These are phyloP conservation scores for Brachylomia viminalis DNA, from an alignment of 2,888 invertebrate species.

Conservation along the genomic window DNA sequence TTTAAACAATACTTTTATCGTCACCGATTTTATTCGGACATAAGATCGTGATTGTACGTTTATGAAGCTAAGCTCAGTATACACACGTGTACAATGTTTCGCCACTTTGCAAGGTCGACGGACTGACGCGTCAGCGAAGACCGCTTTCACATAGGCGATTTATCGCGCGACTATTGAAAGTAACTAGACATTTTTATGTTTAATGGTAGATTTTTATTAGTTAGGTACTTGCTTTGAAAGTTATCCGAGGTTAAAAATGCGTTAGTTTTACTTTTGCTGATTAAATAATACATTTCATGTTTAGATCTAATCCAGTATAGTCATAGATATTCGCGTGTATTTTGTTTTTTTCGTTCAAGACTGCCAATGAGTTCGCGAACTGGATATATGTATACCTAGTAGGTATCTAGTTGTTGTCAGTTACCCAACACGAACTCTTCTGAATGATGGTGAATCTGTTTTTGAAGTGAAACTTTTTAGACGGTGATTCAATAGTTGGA, in stretches of 20 bases:
- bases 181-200: conserved; percentile 7
- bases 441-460: too few relatives aligned
- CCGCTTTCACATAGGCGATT: conserved; percentile 41
- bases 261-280: not conserved
- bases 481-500: too few relatives aligned
- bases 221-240: not conserved
- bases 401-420: too few relatives aligned
- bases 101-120: conserved; percentile 55
- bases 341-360: not conserved
- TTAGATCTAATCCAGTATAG: not conserved
- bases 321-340: not conserved
- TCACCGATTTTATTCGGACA: not conserved
- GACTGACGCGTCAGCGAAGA: conserved; percentile 32
- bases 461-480: too few relatives aligned
- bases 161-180: conserved; percentile 30
- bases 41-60: conserved; percentile 32
- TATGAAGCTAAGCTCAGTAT: conserved; percentile 27
- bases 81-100: conserved; percentile 46
- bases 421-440: not conserved
- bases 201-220: not conserved
- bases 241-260: not conserved
- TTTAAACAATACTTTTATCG: conserved; percentile 6
- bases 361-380: not conserved
- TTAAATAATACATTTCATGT: not conserved
- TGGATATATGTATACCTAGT: too few relatives aligned